Percentiles rank a stretch among this genome's conserved stretches.
Conservation (phyloP, 2,888 invertebrate genomes). For the Colletes collaris region DNA sequence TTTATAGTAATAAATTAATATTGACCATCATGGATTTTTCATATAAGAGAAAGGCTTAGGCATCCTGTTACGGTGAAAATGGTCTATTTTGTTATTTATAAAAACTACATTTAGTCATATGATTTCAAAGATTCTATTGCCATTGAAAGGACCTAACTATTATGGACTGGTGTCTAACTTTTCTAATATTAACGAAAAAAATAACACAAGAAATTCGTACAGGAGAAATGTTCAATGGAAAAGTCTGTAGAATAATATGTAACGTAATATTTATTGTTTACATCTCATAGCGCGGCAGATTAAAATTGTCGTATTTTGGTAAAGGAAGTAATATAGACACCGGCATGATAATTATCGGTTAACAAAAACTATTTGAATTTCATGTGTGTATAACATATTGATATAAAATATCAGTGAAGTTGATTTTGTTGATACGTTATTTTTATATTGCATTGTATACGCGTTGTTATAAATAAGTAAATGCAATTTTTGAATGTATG, state of each 20-base stretch:
- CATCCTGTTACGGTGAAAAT: conserved; percentile 73
- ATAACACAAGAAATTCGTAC: conserved; percentile 42
- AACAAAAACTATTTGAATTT: conserved; percentile 14
- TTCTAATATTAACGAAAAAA: conserved; percentile 7
- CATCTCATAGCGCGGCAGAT: conserved; percentile 32
- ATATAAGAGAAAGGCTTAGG: conserved; percentile 60
- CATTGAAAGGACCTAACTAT: conserved; percentile 72
- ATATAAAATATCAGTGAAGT: conserved; percentile 32
- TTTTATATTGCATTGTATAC: conserved; percentile 7
- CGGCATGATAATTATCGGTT: conserved; percentile 8
- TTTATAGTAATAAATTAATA: conserved; percentile 68
- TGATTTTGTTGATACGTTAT: conserved; percentile 34
- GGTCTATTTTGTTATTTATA: conserved; percentile 77
- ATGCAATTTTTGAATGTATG: conserved; percentile 32
- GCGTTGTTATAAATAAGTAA: conserved; percentile 21
- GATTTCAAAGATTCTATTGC: conserved; percentile 73
- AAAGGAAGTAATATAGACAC: neutral
- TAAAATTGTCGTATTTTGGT: conserved; percentile 30
- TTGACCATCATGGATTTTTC: conserved; percentile 60
- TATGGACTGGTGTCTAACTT: conserved; percentile 69
- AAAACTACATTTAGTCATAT: conserved; percentile 67
- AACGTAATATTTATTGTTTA: conserved; percentile 29
- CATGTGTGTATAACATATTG: conserved; percentile 17
- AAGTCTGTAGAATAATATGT: conserved; percentile 31
- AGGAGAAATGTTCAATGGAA: conserved; percentile 19